Conservation (phyloP, 2,113 vertebrate genomes). For the Peromyscus polionotus region DNA sequence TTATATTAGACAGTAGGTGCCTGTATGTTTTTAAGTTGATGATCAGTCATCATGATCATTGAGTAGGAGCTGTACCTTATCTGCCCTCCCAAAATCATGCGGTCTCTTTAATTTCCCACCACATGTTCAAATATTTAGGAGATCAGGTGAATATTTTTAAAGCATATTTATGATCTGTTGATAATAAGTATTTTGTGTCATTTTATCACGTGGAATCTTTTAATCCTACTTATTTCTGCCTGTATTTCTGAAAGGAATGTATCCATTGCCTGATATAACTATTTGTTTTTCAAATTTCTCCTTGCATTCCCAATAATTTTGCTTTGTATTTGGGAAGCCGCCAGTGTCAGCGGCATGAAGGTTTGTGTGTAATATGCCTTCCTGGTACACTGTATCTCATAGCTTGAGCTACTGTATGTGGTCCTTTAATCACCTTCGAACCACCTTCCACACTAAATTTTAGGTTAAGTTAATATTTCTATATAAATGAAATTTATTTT, state of each 20-base stretch:
- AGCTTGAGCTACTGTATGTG: not conserved
- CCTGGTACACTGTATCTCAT: not conserved
- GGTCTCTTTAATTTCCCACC: not conserved
- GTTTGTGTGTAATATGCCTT: not conserved
- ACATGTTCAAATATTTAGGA: not conserved
- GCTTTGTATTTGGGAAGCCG: not conserved
- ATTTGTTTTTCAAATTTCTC: not conserved
- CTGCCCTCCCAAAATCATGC: not conserved
- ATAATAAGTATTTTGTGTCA: not conserved
- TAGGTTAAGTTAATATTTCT: not conserved
- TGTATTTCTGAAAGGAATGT: not conserved
- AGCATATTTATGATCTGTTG: not conserved
- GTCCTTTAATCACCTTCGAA: not conserved
- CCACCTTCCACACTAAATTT: not conserved
- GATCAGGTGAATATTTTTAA: not conserved
- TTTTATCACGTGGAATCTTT: not conserved
- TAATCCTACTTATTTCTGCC: not conserved
- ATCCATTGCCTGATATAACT: not conserved
- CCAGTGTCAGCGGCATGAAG: not conserved
- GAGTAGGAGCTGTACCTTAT: not conserved
- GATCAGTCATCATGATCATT: not conserved
- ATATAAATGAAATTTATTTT: not conserved
- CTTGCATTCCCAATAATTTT: not conserved
- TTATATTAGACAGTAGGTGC: not conserved
- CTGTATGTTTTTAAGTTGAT: not conserved